A percentile compares a stretch with the other conserved stretches of the same genome.
Evolutionary conservation across 2,113 vertebrate genomes (phyloP).

Genomic region (Rhea americana): DNA sequence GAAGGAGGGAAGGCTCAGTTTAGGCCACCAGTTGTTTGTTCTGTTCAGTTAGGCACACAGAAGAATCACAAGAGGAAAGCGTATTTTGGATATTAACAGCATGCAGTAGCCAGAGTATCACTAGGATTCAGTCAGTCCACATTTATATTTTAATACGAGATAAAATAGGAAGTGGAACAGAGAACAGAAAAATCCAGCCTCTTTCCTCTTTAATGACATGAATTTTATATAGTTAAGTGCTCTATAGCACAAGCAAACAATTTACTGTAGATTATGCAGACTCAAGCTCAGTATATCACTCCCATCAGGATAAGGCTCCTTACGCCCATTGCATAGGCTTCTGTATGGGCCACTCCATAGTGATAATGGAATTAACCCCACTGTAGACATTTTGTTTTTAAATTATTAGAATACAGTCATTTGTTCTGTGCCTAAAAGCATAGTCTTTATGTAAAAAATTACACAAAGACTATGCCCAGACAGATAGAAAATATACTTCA

Average conservation of each 20-base stretch:
- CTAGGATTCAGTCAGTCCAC: not conserved
- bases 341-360: not conserved
- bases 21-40: not conserved
- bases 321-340: not conserved
- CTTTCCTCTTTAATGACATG: not conserved
- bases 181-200: not conserved
- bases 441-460: not conserved
- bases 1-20: not conserved
- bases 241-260: not conserved
- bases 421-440: not conserved
- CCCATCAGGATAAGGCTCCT: not conserved
- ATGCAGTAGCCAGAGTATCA: not conserved
- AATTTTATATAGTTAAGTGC: not conserved
- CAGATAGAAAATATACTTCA: not conserved
- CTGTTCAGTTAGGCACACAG: not conserved
- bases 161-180: not conserved
- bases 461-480: not conserved
- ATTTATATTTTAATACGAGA: constrained; percentile 7
- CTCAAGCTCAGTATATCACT: not conserved
- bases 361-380: not conserved
- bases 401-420: not conserved
- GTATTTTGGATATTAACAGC: not conserved
- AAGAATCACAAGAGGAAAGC: not conserved
- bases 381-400: not conserved
- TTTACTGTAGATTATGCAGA: not conserved